Percentiles rank a stretch among this genome's conserved stretches.
These are phyloP conservation scores for Ormyrus labotus DNA, from an alignment of 2,888 invertebrate species.

Conservation along the genomic window DNA sequence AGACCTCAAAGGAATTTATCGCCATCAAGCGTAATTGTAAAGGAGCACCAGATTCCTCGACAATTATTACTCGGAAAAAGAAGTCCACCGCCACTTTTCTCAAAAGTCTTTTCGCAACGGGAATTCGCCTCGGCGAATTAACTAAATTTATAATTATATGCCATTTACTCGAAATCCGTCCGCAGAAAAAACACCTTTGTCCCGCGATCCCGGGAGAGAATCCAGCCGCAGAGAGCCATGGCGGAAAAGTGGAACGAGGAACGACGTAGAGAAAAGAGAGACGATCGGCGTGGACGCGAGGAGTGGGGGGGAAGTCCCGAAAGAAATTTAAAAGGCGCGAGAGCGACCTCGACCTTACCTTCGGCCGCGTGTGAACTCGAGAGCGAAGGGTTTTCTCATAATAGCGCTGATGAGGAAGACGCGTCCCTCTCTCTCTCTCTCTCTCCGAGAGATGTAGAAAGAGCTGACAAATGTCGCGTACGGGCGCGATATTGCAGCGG, in stretches of 20 bases:
- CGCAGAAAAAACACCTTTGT: too few species aligned
- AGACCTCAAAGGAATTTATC: too few species aligned
- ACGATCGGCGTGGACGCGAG: not conserved
- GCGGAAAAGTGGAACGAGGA: not conserved
- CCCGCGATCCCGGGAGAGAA: not conserved
- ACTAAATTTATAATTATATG: too few species aligned
- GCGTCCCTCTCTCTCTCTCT: not conserved
- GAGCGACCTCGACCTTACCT: slow-evolving; percentile 30
- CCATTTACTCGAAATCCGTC: too few species aligned
- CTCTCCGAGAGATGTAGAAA: slow-evolving; percentile 23
- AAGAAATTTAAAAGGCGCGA: not conserved
- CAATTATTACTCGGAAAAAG: too few species aligned
- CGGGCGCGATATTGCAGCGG: slow-evolving; percentile 13
- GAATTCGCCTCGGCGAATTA: too few species aligned
- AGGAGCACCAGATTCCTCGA: too few species aligned
- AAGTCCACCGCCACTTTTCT: too few species aligned
- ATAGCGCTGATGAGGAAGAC: not conserved
- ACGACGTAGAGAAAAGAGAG: not conserved
- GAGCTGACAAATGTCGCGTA: slow-evolving; percentile 18
- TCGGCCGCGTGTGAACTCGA: slow-evolving; percentile 29
- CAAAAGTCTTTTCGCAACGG: too few species aligned
- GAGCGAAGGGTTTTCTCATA: slow-evolving; percentile 43
- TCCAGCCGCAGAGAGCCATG: not conserved
- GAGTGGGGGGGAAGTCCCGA: slow-evolving; percentile 6
- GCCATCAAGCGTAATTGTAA: too few species aligned